phyloP scores from a whole-genome alignment of 92 coral and sea anemone genomes.

The Phymanthus crucifer region DNA sequence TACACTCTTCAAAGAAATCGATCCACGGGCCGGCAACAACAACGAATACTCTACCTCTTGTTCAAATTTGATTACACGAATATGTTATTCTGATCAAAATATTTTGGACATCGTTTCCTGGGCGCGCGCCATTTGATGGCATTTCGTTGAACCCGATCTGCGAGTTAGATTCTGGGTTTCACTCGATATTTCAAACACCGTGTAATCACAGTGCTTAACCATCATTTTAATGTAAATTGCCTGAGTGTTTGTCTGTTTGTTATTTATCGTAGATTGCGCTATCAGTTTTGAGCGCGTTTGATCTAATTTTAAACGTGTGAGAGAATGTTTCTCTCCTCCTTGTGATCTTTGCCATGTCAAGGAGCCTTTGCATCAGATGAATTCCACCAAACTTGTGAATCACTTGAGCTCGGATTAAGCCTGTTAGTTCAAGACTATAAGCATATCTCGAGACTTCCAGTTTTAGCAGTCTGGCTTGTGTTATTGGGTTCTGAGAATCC shows the following conservation, averaged over 20 bases:
- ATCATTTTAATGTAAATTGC: background rate
- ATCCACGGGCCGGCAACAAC: background rate
- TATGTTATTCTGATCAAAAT: background rate
- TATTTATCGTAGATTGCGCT: background rate
- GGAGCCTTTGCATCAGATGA: background rate
- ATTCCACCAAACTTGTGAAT: conserved; percentile 6
- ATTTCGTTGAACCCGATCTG: background rate
- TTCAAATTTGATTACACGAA: background rate
- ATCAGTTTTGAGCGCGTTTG: background rate
- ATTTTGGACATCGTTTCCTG: conserved; percentile 1
- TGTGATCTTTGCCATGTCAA: conserved; percentile 4
- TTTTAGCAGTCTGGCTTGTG: background rate
- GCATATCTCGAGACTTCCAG: background rate
- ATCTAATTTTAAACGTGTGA: background rate
- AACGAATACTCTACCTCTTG: background rate
- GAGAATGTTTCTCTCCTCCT: background rate
- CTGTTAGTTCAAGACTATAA: background rate
- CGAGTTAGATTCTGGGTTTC: background rate
- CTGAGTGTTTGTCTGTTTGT: background rate
- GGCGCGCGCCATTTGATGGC: background rate
- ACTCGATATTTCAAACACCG: background rate
- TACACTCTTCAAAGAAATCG: conserved; percentile 7
- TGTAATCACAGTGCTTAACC: background rate
- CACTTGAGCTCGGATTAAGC: background rate
- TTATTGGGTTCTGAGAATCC: background rate